These are phyloP conservation scores for Iphiclides podalirius DNA, from an alignment of 2,888 invertebrate species.

Conservation along the genomic window DNA sequence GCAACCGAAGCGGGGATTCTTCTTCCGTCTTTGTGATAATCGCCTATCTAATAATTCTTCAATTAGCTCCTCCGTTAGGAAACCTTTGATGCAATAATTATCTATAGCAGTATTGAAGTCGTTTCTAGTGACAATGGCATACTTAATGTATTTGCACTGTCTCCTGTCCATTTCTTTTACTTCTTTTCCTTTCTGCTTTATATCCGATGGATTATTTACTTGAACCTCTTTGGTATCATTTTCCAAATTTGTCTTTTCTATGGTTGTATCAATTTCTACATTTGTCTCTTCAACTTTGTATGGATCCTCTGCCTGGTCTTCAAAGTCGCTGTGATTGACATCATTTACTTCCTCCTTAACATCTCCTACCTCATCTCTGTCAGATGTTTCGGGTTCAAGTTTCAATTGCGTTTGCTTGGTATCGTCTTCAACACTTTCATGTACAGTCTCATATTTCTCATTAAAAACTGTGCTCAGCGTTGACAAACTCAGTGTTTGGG, in stretches of 20 bases:
- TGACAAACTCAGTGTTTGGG: background rate
- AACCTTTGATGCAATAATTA: constrained; percentile 30
- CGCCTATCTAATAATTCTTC: constrained; percentile 30
- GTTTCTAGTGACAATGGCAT: constrained; percentile 17
- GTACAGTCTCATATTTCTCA: background rate
- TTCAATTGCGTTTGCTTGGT: background rate
- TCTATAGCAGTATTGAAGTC: constrained; percentile 23
- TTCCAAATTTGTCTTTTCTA: constrained; percentile 6
- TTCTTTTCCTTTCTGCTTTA: constrained; percentile 4
- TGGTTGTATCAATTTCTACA: constrained; percentile 14
- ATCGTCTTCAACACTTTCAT: constrained; percentile 2
- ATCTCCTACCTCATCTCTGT: background rate
- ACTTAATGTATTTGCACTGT: constrained; percentile 6
- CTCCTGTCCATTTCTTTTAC: constrained; percentile 16
- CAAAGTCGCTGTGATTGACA: constrained; percentile 1
- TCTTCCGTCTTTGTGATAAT: constrained; percentile 15
- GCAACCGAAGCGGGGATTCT: constrained; percentile 15
- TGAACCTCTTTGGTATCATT: constrained; percentile 19
- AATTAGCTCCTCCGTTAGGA: constrained; percentile 35
- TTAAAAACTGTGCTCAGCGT: constrained; percentile 1
- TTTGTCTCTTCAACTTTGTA: background rate
- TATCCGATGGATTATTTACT: background rate
- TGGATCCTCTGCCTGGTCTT: background rate
- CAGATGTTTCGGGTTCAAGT: background rate
- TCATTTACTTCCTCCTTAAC: background rate